Conservation (phyloP, 2,888 invertebrate species). For the Sinhomidia bicolor region DNA sequence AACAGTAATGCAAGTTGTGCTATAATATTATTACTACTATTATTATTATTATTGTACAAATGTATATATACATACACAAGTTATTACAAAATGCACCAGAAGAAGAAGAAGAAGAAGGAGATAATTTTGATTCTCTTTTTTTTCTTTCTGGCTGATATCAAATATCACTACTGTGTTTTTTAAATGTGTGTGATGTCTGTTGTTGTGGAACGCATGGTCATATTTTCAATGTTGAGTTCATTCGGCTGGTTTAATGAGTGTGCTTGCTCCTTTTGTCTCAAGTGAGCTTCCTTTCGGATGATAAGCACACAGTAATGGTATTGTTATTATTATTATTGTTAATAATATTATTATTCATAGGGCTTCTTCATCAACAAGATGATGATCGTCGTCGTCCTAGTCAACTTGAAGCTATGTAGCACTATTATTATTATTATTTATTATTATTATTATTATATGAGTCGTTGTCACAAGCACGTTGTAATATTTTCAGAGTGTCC, state of each 20-base stretch:
- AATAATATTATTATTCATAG: background rate
- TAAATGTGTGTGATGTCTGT: background rate
- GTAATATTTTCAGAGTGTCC: no score
- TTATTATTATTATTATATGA: background rate
- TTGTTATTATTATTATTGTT: background rate
- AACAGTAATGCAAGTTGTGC: background rate
- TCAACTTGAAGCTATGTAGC: no score
- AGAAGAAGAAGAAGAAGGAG: no score
- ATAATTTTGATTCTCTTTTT: no score
- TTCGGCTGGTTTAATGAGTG: background rate
- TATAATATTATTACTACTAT: background rate
- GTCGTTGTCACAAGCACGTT: background rate
- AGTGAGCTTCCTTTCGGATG: background rate
- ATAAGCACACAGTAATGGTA: background rate
- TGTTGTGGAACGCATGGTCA: background rate
- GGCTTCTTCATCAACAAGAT: background rate
- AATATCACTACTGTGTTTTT: background rate
- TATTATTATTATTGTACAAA: no score
- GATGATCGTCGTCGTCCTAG: background rate
- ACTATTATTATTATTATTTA: no score
- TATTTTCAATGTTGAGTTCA: no score
- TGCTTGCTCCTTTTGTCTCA: background rate
- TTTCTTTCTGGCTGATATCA: conserved; percentile 9
- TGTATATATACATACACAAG: background rate
- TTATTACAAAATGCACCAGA: background rate